Base-by-base conservation (phyloP, 2,888 invertebrate genomes). In the Unio delphinus region DNA sequence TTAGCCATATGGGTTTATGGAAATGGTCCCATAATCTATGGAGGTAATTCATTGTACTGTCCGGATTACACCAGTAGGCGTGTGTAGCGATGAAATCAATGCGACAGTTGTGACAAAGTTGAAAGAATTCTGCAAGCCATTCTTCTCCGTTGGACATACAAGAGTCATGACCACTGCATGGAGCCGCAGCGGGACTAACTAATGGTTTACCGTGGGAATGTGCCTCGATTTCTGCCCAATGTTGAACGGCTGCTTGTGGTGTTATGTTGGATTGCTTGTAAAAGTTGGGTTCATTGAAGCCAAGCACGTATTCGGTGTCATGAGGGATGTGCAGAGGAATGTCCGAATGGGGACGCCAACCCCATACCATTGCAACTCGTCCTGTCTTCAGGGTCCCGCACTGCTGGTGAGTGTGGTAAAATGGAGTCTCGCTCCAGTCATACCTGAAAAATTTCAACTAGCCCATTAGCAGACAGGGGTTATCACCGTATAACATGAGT, bases 361-460 rank as follows among this genome's bases (percentile, higher is more conserved):
- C 45, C 71, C 68, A 65, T 11, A 67, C 61, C 72, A 74, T 74
- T 23, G 71, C 69, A 11, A 72, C 61, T n/a, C 62, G 65, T 28
- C 69, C 65, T 11, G 67, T 60, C 23, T 57, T 68, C 7, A 64
- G 18, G 45, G 58, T 23, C 5, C 58, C 45, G 55, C 68, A 68
- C n/a, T 68, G 59, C 30, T 18, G 54, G 56, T 68, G 62, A 55
- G 45, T 56, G 55, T 73, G 69, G 59, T 70, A 69, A 62, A 57
- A 66, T 17, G 73, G 64, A 30, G 70, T 69, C n/a, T 56, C 23
- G 18, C 69, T 62, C 71, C 74, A 80, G 60, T 76, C 73, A 55
- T 80, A 80, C 80, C 80, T 80, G 64, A 55, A 74, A 70, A 55
- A 26, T 57, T 45, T 45, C 0, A 45, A 45, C 45, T 3, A 45